Conservation (phyloP, 2,113 vertebrate species). For the Neolamprologus variostigma region DNA sequence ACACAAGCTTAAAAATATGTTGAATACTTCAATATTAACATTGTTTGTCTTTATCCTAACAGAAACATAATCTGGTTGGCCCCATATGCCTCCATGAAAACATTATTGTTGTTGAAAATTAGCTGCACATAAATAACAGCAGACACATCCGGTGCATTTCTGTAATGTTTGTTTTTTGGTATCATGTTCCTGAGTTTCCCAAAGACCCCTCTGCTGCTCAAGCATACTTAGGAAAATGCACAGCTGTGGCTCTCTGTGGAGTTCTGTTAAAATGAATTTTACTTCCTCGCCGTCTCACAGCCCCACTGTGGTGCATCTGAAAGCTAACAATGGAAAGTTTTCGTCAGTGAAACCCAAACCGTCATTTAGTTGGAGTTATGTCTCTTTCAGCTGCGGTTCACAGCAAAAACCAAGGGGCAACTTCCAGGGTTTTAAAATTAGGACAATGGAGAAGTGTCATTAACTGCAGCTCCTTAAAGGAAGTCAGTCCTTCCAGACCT, state of each 20-base stretch:
- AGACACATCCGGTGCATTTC: background rate
- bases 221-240: background rate
- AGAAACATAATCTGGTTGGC: background rate
- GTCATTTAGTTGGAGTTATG: background rate
- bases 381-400: background rate
- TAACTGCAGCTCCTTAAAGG: background rate
- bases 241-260: background rate
- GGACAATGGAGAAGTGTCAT: background rate
- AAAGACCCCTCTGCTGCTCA: background rate
- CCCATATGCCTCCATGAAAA: background rate
- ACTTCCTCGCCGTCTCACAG: background rate
- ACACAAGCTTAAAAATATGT: background rate
- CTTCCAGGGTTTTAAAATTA: background rate
- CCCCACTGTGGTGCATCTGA: background rate
- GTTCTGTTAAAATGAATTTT: background rate
- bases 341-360: background rate
- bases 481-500: background rate
- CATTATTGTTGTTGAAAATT: background rate
- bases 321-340: background rate
- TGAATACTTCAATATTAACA: background rate
- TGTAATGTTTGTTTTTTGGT: background rate
- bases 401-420: background rate
- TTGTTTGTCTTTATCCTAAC: background rate
- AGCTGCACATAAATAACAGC: background rate
- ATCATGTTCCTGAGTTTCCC: background rate